phyloP scores from a whole-genome alignment of 2,888 invertebrate genomes.

The Troides aeacus region DNA sequence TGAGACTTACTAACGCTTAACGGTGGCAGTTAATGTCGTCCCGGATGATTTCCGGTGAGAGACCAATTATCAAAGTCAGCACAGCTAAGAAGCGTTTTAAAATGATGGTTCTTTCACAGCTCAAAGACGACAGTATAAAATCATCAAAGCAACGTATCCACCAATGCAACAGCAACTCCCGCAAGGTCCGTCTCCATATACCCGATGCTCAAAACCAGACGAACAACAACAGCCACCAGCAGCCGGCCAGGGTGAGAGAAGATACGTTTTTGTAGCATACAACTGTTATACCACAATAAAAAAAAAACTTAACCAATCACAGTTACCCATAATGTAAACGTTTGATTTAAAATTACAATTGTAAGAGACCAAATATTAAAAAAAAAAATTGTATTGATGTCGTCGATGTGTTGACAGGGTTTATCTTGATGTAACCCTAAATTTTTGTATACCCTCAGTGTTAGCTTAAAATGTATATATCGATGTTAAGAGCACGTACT shows the following conservation, averaged over 20 bases:
- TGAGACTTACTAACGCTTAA: too few species aligned
- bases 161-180: conserved; percentile 64
- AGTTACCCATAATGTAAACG: background rate
- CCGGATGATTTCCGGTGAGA: too few species aligned
- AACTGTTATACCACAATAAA: background rate
- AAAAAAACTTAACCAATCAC: background rate
- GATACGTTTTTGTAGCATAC: conserved; percentile 64
- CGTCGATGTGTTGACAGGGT: background rate
- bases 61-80: too few species aligned
- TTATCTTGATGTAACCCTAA: conserved; percentile 4
- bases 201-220: conserved; percentile 56
- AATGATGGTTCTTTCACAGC: conserved; percentile 39
- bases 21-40: too few species aligned
- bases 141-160: conserved; percentile 60
- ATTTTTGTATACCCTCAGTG: background rate
- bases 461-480: background rate
- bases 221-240: conserved; percentile 64
- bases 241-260: conserved; percentile 50
- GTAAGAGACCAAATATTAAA: background rate
- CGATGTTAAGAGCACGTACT: background rate
- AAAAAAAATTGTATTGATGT: background rate
- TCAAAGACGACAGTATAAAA: conserved; percentile 69
- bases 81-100: too few species aligned
- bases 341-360: background rate
- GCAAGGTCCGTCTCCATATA: conserved; percentile 67